Conservation (phyloP, 2,113 vertebrate genomes). For the Tenrec ecaudatus region DNA sequence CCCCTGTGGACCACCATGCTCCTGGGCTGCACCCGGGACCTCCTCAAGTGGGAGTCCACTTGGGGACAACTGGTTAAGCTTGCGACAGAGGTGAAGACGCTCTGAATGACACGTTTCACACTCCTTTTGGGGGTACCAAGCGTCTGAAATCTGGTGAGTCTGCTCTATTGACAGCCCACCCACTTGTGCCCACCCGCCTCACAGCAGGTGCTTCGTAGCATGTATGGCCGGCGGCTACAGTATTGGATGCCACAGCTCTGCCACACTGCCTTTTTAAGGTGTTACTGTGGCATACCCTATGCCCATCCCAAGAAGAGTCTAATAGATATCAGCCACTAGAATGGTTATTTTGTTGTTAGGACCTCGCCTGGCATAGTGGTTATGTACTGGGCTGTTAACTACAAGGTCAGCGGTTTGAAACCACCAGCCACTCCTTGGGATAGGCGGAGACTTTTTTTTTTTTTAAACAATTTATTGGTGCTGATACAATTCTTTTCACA, state of each 20-base stretch:
- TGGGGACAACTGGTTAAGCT: background rate
- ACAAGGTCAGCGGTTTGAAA: too few species aligned
- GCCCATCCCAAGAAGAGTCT: background rate
- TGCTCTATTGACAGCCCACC: background rate
- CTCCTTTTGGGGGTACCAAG: background rate
- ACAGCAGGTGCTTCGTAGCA: background rate
- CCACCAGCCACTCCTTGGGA: too few species aligned
- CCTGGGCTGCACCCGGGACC: background rate
- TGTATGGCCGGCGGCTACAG: background rate
- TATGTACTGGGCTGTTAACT: too few species aligned
- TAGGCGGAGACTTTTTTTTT: too few species aligned
- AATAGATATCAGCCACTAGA: background rate
- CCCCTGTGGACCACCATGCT: background rate
- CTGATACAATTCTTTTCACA: too few species aligned
- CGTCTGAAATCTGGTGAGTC: background rate
- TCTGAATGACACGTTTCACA: background rate
- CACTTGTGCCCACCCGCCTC: background rate
- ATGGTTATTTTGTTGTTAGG: background rate
- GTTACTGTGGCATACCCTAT: background rate
- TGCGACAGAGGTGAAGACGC: background rate
- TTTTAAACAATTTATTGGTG: too few species aligned
- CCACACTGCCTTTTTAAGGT: background rate
- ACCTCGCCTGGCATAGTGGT: too few species aligned
- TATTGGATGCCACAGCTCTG: accelerated
- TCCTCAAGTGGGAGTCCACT: background rate